Percentiles rank a stretch among this genome's conserved stretches.
phyloP scores from a whole-genome alignment of 1,140 invertebrate species.

The Dufourea novaeangliae region DNA sequence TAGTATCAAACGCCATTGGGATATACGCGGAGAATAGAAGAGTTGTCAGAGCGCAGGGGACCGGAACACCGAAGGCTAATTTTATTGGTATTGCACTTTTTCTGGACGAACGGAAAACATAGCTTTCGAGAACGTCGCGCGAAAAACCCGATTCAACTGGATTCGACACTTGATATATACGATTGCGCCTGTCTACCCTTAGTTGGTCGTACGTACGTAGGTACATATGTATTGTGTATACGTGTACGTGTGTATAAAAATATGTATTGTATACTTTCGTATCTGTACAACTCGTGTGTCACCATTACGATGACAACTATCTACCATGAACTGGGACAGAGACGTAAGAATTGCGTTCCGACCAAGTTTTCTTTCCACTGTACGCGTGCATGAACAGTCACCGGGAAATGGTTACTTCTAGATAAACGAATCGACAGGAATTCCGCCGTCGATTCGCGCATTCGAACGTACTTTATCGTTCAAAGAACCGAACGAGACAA shows the following conservation, averaged over 20 bases:
- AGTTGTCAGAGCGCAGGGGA: not conserved
- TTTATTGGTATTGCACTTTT: not conserved
- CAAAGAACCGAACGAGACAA: not conserved
- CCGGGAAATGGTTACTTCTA: not conserved
- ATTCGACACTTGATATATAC: conserved; percentile 55
- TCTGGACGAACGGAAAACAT: not conserved
- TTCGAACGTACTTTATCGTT: no score
- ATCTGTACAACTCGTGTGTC: conserved; percentile 49
- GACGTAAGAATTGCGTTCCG: conserved; percentile 56
- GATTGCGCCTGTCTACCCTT: conserved; percentile 69
- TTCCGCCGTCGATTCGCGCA: no score
- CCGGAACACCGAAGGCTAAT: not conserved
- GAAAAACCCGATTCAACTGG: conserved; percentile 40
- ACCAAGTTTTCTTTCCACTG: conserved; percentile 46
- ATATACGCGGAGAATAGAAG: not conserved
- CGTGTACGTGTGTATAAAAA: conserved; percentile 56
- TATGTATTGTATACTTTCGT: conserved; percentile 63
- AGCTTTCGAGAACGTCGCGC: no score
- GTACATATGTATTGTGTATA: conserved; percentile 66
- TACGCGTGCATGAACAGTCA: conserved; percentile 42
- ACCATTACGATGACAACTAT: conserved; percentile 29
- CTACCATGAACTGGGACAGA: conserved; percentile 42
- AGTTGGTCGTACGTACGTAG: conserved; percentile 71
- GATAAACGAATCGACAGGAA: no score
- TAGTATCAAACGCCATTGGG: not conserved